phyloP scores from a whole-genome alignment of 2,797 vertebrate species.

The Poecile montanus region DNA sequence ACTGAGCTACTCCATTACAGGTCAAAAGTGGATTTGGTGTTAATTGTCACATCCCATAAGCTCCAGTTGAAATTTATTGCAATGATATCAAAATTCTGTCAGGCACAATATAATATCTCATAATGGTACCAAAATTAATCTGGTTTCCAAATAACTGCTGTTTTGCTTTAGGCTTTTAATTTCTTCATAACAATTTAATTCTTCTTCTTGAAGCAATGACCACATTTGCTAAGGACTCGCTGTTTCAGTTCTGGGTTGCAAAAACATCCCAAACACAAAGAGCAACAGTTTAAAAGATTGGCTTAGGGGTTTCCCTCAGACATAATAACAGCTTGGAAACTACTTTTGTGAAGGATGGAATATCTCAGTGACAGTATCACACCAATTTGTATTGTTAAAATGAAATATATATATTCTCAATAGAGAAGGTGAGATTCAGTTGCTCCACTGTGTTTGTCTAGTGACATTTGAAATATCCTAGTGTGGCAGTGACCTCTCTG shows the following conservation, averaged over 20 bases:
- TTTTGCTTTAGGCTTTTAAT: neutral
- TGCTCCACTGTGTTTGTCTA: neutral
- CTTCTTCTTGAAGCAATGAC: neutral
- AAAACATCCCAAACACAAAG: fast-evolving
- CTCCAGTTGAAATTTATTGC: neutral
- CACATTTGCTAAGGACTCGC: neutral
- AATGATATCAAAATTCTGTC: neutral
- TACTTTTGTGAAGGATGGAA: neutral
- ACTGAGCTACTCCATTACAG: neutral
- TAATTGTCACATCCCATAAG: neutral
- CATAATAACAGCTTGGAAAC: neutral
- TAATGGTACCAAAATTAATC: neutral
- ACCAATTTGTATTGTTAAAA: neutral
- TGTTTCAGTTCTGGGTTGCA: neutral
- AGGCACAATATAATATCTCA: neutral
- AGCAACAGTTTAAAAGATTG: neutral
- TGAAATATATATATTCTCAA: neutral
- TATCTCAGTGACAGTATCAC: neutral
- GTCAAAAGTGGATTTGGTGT: neutral
- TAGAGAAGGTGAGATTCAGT: neutral
- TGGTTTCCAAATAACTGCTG: neutral
- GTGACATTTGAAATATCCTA: neutral
- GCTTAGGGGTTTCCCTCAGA: neutral
- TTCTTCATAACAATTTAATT: neutral
- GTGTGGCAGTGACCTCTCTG: neutral